Percentiles rank a stretch among this genome's conserved stretches.
Conservation (phyloP, 1,140 invertebrate species). For the Chymomyza costata region DNA sequence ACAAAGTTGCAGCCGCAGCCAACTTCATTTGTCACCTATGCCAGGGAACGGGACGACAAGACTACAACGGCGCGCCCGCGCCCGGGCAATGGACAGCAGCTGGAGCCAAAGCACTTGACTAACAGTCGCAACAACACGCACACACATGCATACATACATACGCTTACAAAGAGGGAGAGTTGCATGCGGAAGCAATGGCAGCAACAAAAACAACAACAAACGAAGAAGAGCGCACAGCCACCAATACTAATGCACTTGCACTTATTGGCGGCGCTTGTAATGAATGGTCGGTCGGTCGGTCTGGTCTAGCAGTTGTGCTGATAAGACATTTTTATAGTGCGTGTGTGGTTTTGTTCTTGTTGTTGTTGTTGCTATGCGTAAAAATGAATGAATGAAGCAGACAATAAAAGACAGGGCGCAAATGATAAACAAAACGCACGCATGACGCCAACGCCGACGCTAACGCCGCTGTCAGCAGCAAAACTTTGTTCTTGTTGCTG, state of each 20-base stretch:
- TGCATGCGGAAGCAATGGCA: slow-evolving; percentile 39
- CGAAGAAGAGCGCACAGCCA: slow-evolving; percentile 39
- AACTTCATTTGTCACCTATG: background rate
- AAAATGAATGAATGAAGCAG: too few species aligned
- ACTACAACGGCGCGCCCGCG: background rate
- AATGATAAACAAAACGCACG: background rate
- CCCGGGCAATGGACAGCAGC: slow-evolving; percentile 1
- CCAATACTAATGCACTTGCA: slow-evolving; percentile 55
- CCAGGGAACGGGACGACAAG: background rate
- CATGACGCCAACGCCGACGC: too few species aligned
- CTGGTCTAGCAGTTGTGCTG: slow-evolving; percentile 31
- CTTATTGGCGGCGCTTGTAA: slow-evolving; percentile 58
- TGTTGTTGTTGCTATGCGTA: slow-evolving; percentile 35
- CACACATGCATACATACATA: background rate
- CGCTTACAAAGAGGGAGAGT: slow-evolving; percentile 3
- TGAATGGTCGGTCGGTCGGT: slow-evolving; percentile 28
- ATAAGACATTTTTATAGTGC: slow-evolving; percentile 40
- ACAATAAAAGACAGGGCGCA: too few species aligned
- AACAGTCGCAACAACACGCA: slow-evolving; percentile 9
- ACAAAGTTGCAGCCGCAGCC: slow-evolving; percentile 15
- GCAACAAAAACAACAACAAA: slow-evolving; percentile 4
- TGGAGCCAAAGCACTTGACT: slow-evolving; percentile 41
- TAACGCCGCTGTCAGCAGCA: too few species aligned
- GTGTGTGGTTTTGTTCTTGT: slow-evolving; percentile 14
- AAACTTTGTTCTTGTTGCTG: too few species aligned